phyloP scores from a whole-genome alignment of 1,140 invertebrate genomes.

The Ylistrum balloti region DNA sequence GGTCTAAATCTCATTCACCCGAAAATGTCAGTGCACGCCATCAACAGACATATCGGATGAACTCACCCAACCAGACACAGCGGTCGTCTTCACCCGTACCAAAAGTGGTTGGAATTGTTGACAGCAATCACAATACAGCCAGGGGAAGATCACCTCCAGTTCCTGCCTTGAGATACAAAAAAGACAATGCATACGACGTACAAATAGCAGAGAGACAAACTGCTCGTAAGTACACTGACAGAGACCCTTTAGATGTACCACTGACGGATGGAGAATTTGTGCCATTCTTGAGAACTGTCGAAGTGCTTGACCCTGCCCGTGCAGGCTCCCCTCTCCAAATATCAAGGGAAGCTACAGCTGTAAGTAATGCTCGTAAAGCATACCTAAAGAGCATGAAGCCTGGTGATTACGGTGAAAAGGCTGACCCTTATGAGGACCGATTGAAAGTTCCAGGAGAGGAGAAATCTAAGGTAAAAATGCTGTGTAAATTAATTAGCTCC shows the following conservation, averaged over 20 bases:
- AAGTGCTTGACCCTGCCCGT: slow-evolving; percentile 79
- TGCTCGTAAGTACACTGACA: slow-evolving; percentile 64
- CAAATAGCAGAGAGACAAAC: not conserved
- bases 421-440: slow-evolving; percentile 75
- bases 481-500: no score
- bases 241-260: slow-evolving; percentile 64
- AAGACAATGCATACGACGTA: slow-evolving; percentile 44
- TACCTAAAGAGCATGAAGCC: slow-evolving; percentile 79
- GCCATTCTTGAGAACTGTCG: slow-evolving; percentile 80
- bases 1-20: slow-evolving; percentile 69
- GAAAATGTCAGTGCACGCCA: slow-evolving; percentile 43
- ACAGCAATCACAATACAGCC: slow-evolving; percentile 38
- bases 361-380: slow-evolving; percentile 77
- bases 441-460: slow-evolving; percentile 64
- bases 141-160: slow-evolving; percentile 72
- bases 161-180: slow-evolving; percentile 73
- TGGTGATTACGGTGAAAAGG: slow-evolving; percentile 75
- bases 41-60: not conserved
- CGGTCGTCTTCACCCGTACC: slow-evolving; percentile 46
- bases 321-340: slow-evolving; percentile 78
- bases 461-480: slow-evolving; percentile 51
- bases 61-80: slow-evolving; percentile 6
- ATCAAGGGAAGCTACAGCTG: slow-evolving; percentile 78
- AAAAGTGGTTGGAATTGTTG: not conserved
- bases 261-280: slow-evolving; percentile 76